Conservation (phyloP, 2,113 vertebrate genomes). For the Arizona elegans region DNA sequence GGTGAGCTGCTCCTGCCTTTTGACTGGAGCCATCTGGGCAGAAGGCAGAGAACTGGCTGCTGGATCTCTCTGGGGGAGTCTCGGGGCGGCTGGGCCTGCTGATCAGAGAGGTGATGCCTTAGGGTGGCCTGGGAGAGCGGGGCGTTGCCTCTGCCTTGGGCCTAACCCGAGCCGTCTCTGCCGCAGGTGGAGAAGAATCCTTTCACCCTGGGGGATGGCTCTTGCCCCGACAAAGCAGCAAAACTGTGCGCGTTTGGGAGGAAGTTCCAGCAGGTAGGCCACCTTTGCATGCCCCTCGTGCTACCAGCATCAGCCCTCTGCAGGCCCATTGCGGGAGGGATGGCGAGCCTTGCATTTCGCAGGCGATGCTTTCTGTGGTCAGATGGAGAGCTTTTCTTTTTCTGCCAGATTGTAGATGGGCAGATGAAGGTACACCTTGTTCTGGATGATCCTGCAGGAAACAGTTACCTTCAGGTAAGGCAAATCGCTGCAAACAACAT, state of each 20-base stretch:
- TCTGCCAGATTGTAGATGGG: conserved; percentile 70
- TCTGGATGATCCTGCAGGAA: conserved; percentile 90
- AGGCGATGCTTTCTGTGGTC: not conserved
- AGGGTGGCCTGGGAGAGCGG: not conserved
- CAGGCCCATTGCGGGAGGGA: not conserved
- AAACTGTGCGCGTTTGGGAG: conserved; percentile 80
- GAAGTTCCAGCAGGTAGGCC: conserved; percentile 79
- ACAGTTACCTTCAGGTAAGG: conserved; percentile 90
- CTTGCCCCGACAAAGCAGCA: conserved; percentile 41
- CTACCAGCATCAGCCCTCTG: not conserved
- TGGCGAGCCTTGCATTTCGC: no score
- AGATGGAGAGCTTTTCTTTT: not conserved
- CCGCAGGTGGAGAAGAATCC: conserved; percentile 86
- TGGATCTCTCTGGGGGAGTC: no score
- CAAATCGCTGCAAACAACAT: not conserved
- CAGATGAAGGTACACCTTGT: conserved; percentile 72
- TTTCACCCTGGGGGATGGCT: conserved; percentile 87
- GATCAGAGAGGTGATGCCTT: not conserved
- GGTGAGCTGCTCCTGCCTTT: not conserved
- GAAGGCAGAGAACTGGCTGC: not conserved
- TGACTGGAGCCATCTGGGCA: not conserved
- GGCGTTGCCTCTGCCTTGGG: not conserved
- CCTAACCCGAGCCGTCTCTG: not conserved
- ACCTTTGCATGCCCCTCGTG: accelerated
- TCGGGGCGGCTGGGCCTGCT: accelerated